Percentiles rank a stretch among this genome's conserved stretches.
phyloP scores from a whole-genome alignment of 1,140 invertebrate species.

The Drosophila virilis region DNA sequence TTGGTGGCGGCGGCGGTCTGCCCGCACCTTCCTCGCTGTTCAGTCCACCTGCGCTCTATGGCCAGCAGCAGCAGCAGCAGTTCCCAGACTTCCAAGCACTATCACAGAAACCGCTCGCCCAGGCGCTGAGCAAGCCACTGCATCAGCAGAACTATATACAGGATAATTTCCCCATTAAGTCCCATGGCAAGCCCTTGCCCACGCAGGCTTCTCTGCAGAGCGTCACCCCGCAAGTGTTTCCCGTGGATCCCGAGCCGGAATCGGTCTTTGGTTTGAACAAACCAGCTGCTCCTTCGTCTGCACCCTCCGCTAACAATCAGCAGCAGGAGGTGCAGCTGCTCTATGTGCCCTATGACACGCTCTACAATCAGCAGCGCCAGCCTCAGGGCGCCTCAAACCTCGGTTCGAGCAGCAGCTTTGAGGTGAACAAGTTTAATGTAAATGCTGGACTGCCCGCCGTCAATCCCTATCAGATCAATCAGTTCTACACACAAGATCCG shows the following conservation, averaged over 20 bases:
- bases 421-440: constrained; percentile 84
- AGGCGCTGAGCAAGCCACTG: constrained; percentile 68
- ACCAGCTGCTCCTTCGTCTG: constrained; percentile 22
- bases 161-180: constrained; percentile 57
- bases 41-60: constrained; percentile 66
- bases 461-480: constrained; percentile 80
- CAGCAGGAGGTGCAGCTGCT: constrained; percentile 90
- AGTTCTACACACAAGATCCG: constrained; percentile 82
- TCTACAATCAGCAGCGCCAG: constrained; percentile 86
- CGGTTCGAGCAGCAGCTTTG: constrained; percentile 49
- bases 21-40: constrained; percentile 70
- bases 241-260: constrained; percentile 62
- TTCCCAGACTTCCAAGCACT: constrained; percentile 56
- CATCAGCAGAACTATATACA: constrained; percentile 76
- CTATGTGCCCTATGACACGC: constrained; percentile 91
- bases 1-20: constrained; percentile 43
- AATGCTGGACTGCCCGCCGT: constrained; percentile 62
- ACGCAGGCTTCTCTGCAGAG: constrained; percentile 71
- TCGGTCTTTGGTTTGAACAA: constrained; percentile 57
- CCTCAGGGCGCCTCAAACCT: constrained; percentile 23
- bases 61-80: constrained; percentile 56
- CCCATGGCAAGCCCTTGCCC: constrained; percentile 56
- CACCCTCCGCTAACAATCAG: constrained; percentile 51
- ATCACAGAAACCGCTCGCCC: constrained; percentile 54
- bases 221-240: constrained; percentile 77